Evolutionary conservation across 2,113 vertebrate genomes (phyloP).

Genomic region (Catagonus wagneri): DNA sequence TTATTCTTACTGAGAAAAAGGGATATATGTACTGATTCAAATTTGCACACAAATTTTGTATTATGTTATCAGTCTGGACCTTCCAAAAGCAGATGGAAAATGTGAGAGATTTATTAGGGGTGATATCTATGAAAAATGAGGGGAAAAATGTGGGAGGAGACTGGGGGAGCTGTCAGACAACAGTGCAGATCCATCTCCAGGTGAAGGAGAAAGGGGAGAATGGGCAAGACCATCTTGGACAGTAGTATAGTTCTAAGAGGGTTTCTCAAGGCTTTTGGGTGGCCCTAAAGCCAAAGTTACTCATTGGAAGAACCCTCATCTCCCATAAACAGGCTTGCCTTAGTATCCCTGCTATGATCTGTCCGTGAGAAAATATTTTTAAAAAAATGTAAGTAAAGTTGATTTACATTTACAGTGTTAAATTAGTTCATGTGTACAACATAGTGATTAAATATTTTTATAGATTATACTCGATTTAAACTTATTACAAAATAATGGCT

Average conservation of each 20-base stretch:
- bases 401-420: background rate
- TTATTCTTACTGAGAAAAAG: background rate
- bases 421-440: background rate
- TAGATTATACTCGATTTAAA: background rate
- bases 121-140: background rate
- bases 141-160: background rate
- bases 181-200: rapidly evolving
- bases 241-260: background rate
- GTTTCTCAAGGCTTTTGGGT: background rate
- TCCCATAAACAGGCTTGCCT: rapidly evolving
- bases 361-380: background rate
- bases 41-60: background rate
- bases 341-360: background rate
- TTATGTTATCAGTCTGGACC: background rate
- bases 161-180: background rate
- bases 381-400: background rate
- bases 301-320: background rate
- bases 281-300: background rate
- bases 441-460: background rate
- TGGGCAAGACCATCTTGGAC: background rate
- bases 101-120: background rate
- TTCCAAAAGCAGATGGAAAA: background rate
- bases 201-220: background rate
- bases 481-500: background rate
- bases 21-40: background rate